These are phyloP conservation scores for Tamias sibiricus DNA, from an alignment of 2,113 vertebrate genomes.

Conservation along the genomic window DNA sequence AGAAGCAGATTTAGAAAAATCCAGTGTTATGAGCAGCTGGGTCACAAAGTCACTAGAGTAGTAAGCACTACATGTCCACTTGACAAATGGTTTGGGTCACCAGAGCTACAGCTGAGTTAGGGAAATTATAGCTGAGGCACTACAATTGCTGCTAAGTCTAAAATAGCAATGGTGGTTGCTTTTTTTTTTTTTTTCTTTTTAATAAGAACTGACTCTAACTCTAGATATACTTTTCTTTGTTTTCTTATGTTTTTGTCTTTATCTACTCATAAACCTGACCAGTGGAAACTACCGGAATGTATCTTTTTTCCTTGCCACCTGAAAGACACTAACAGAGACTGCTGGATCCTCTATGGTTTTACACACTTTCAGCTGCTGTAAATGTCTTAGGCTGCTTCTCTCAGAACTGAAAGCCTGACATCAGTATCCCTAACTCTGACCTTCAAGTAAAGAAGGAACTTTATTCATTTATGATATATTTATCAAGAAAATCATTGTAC, in stretches of 20 bases:
- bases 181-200: not conserved
- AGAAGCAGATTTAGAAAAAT: not conserved
- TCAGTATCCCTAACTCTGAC: not conserved
- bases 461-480: not conserved
- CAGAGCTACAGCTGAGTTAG: not conserved
- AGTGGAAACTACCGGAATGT: not conserved
- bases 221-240: not conserved
- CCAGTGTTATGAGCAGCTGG: not conserved
- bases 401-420: not conserved
- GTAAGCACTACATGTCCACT: not conserved
- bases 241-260: not conserved
- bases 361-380: not conserved
- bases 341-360: not conserved
- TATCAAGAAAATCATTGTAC: not conserved
- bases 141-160: not conserved
- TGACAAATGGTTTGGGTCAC: slow-evolving; percentile 25
- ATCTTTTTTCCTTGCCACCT: not conserved
- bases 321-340: not conserved
- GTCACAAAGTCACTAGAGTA: not conserved
- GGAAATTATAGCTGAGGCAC: slow-evolving; percentile 46
- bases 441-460: not conserved
- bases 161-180: not conserved
- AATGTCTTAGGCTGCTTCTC: not conserved
- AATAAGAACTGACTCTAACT: not conserved
- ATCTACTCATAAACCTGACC: not conserved